Base-by-base conservation (phyloP, 2,113 vertebrate genomes). In the Amblyopsis rosae region DNA sequence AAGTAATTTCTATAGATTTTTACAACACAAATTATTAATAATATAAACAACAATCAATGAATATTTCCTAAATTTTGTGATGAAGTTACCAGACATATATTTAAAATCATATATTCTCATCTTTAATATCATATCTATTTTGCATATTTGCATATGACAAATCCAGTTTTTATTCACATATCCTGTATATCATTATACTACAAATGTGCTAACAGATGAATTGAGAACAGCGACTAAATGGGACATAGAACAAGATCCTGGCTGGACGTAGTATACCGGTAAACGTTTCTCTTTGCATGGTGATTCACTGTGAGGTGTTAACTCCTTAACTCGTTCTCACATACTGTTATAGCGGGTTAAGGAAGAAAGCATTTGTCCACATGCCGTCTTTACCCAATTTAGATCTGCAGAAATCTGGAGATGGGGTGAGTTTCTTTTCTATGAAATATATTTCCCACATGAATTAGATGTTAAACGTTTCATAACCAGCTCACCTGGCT, bases 351-450 rank as follows among this genome's bases (percentile, higher is more conserved):
- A 99, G 98, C 81, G 98, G 98, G 86, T 93, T 99, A 81, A 96
- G 97, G 86, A 99, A 99, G 93, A 99, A 99, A 90, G 96, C 98
- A 75, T 96, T 99, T 79, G 96, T 99, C 86, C 97, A 98, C 88
- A 98, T 98, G 96, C 98, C 98, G 45, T 97, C 96, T 77, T 90
- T 99, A 84, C 98, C 98, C 80, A 98, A 96, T 85, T 91, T 99
- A 89, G 97, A 98, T 85, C 93, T 99, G 78, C 96, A 98, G 87
- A 98, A 98, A 89, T 94, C 95, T 83, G 96, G 94, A 73, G 96
- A 98, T 87, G 97, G 95, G 94, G 97, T 99, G 92, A 93, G 91
- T 83, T 49, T 41, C 35, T 41, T 41, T 41, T 41, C 35, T 41
- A 8, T 5, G 35, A 41, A 41, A 41, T 41, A 8, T 41, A 41